These are phyloP conservation scores for Nicator chloris DNA, from an alignment of 2,113 vertebrate genomes.

Conservation along the genomic window DNA sequence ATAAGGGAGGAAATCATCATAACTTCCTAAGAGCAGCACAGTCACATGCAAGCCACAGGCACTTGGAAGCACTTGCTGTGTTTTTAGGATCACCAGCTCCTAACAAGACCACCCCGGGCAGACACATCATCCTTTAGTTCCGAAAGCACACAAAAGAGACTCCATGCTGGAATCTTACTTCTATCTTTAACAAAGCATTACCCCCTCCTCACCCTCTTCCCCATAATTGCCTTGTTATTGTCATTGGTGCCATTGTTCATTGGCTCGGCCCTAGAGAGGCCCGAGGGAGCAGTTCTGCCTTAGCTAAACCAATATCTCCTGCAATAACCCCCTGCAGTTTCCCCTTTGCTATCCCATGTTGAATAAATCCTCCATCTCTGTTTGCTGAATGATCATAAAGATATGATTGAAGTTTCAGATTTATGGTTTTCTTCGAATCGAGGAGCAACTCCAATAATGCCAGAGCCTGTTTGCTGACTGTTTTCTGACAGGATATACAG, in stretches of 20 bases:
- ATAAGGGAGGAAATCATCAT: slow-evolving; percentile 17
- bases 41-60: not conserved
- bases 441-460: slow-evolving; percentile 63
- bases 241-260: slow-evolving; percentile 71
- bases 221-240: slow-evolving; percentile 78
- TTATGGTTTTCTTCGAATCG: slow-evolving; percentile 75
- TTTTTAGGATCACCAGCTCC: slow-evolving; percentile 26
- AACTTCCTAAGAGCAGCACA: slow-evolving; percentile 8
- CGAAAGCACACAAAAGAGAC: slow-evolving; percentile 50
- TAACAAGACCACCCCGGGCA: slow-evolving; percentile 33
- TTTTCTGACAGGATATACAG: not conserved
- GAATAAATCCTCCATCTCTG: slow-evolving; percentile 89
- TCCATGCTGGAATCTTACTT: slow-evolving; percentile 53
- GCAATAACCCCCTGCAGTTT: slow-evolving; percentile 72
- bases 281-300: slow-evolving; percentile 71
- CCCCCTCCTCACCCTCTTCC: slow-evolving; percentile 73
- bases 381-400: slow-evolving; percentile 83
- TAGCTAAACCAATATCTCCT: slow-evolving; percentile 72
- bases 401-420: slow-evolving; percentile 86
- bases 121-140: not conserved
- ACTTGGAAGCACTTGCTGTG: slow-evolving; percentile 7
- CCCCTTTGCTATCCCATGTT: slow-evolving; percentile 83
- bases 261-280: slow-evolving; percentile 51
- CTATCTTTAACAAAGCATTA: slow-evolving; percentile 78
- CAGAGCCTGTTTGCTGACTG: slow-evolving; percentile 41